Conservation (phyloP, 2,113 vertebrate genomes). For the Cromileptes altivelis region DNA sequence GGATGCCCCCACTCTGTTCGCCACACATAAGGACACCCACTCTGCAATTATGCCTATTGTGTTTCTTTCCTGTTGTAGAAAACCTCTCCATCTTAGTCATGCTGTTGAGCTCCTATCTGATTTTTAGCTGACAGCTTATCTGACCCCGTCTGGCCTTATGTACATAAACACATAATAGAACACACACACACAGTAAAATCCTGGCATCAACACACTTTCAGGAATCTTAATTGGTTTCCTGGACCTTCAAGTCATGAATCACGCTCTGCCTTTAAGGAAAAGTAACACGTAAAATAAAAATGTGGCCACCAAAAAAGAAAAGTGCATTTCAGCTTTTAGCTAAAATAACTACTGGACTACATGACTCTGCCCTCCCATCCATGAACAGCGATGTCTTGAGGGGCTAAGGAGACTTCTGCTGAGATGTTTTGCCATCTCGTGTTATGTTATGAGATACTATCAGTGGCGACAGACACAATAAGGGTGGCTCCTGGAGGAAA, state of each 20-base stretch:
- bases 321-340: not conserved
- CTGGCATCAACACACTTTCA: conserved; percentile 37
- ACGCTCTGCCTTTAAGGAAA: not conserved
- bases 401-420: not conserved
- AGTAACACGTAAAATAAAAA: too few relatives aligned
- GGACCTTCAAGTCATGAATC: not conserved
- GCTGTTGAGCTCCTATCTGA: conserved; percentile 56
- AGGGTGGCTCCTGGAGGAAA: conserved; percentile 45
- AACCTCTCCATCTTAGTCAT: conserved; percentile 50
- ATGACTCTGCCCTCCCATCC: conserved; percentile 6
- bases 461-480: conserved; percentile 67
- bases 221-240: conserved; percentile 35
- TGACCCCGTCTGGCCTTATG: conserved; percentile 52
- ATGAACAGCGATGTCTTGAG: conserved; percentile 8
- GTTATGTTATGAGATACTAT: conserved; percentile 67
- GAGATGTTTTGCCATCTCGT: conserved; percentile 37
- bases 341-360: not conserved
- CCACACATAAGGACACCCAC: conserved; percentile 37
- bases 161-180: conserved; percentile 58
- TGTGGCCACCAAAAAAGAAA: not conserved
- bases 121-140: conserved; percentile 62
- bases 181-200: conserved; percentile 31
- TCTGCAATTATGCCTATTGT: conserved; percentile 74
- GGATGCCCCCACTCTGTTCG: not conserved
- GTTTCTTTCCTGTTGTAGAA: conserved; percentile 63